Conservation (phyloP, 2,888 invertebrate species). For the Melieria omissa region DNA sequence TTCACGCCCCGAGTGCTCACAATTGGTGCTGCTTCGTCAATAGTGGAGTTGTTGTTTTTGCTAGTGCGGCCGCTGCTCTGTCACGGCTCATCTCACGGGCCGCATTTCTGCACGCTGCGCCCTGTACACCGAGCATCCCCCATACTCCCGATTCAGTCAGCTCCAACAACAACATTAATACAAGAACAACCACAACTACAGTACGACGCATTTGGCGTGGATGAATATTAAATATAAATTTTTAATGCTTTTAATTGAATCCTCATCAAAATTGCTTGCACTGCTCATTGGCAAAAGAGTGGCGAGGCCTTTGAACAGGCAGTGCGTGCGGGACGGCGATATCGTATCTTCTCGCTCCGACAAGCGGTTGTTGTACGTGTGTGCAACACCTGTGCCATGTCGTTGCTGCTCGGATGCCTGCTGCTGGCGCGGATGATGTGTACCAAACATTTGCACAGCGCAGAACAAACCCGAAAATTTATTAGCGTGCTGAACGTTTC, state of each 20-base stretch:
- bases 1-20: no score
- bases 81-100: not conserved
- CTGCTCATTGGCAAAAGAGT: not conserved
- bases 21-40: no score
- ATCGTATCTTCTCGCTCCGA: not conserved
- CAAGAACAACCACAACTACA: not conserved
- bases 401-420: conserved; percentile 36
- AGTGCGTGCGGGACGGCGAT: conserved; percentile 39
- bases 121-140: no score
- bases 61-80: not conserved
- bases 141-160: no score
- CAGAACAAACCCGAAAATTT: conserved; percentile 32
- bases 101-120: no score
- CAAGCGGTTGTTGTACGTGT: no score
- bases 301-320: not conserved
- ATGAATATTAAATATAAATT: conserved; percentile 7
- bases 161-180: conserved; percentile 17
- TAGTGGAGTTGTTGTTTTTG: not conserved
- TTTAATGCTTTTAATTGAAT: conserved; percentile 44
- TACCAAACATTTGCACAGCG: not conserved
- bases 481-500: conserved; percentile 27
- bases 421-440: not conserved
- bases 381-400: conserved; percentile 46
- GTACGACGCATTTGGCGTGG: not conserved
- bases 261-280: conserved; percentile 38